Evolutionary conservation across 1,140 invertebrate species (phyloP).

Genomic region (Apolygus lucorum): DNA sequence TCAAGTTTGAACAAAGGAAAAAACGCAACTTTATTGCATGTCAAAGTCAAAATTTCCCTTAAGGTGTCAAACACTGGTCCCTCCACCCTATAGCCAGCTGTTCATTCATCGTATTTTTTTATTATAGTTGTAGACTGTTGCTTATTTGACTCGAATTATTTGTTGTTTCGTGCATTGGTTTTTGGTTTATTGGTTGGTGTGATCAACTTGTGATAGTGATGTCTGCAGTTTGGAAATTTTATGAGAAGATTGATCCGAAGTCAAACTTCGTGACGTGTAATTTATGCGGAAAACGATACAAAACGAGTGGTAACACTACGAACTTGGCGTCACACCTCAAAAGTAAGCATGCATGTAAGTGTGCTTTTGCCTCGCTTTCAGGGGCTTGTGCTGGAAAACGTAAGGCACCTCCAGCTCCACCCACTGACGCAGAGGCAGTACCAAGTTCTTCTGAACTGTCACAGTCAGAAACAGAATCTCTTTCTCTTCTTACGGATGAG

Average conservation of each 20-base stretch:
- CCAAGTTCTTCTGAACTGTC: not conserved
- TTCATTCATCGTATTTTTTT: too few relatives aligned
- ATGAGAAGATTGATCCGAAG: not conserved
- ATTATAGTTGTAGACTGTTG: too few relatives aligned
- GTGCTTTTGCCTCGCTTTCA: not conserved
- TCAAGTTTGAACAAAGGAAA: too few relatives aligned
- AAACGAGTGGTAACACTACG: not conserved
- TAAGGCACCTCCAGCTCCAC: not conserved
- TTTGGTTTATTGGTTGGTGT: too few relatives aligned
- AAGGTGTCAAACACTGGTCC: too few relatives aligned
- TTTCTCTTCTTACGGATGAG: not conserved
- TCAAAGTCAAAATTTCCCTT: too few relatives aligned
- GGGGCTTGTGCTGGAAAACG: not conserved
- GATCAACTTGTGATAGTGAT: too few relatives aligned
- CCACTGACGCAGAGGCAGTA: not conserved
- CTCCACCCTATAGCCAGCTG: too few relatives aligned
- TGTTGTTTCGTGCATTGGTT: too few relatives aligned
- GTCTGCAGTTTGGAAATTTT: not conserved
- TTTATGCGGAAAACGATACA: slow-evolving; percentile 2
- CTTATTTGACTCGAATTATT: too few relatives aligned
- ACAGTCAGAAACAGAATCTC: not conserved
- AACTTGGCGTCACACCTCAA: not conserved
- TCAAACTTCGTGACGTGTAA: slow-evolving; percentile 2
- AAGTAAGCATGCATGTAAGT: slow-evolving; percentile 5
- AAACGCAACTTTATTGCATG: too few relatives aligned